A percentile compares a stretch with the other conserved stretches of the same genome.
Evolutionary conservation across 2,797 vertebrate species (phyloP).

Genomic region (Acipenser transmontanus): DNA sequence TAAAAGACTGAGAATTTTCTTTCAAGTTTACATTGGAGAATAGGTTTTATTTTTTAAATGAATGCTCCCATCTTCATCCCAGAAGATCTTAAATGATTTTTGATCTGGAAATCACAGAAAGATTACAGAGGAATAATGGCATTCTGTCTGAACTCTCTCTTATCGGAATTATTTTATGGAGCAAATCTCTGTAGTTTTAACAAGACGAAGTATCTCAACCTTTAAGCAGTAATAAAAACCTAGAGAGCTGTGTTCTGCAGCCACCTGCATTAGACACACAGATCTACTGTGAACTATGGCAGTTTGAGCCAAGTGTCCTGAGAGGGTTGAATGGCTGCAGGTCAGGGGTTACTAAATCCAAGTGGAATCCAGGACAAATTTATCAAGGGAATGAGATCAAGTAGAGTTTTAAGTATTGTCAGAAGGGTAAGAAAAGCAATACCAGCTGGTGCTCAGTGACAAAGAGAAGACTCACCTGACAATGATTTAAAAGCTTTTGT

Average conservation of each 20-base stretch:
- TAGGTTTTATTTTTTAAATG: conserved; percentile 39
- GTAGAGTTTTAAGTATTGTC: conserved; percentile 70
- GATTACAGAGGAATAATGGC: conserved; percentile 21
- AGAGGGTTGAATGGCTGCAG: conserved; percentile 36
- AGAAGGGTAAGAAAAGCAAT: conserved; percentile 61
- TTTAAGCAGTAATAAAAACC: conserved; percentile 12
- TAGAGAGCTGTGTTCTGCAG: conserved; percentile 29
- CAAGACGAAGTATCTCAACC: conserved; percentile 13
- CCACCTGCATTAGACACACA: conserved; percentile 37
- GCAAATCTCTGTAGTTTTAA: conserved; percentile 24
- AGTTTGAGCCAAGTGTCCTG: conserved; percentile 57
- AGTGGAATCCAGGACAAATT: conserved; percentile 62
- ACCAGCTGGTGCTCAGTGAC: conserved; percentile 46
- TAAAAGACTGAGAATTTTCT: conserved; percentile 40
- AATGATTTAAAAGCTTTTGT: conserved; percentile 21
- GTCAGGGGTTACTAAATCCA: conserved; percentile 64
- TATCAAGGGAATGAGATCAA: conserved; percentile 65
- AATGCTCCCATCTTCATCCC: not conserved
- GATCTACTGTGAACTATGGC: conserved; percentile 22
- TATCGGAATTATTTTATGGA: conserved; percentile 22
- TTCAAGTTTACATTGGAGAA: conserved; percentile 54
- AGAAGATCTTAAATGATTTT: conserved; percentile 30
- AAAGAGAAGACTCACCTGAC: conserved; percentile 56
- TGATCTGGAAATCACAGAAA: conserved; percentile 33
- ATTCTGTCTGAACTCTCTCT: conserved; percentile 22